Evolutionary conservation across 2,797 vertebrate species (phyloP), one percentile per base, ranked within the genome.

Genomic region (Acrossocheilus fasciatus): DNA sequence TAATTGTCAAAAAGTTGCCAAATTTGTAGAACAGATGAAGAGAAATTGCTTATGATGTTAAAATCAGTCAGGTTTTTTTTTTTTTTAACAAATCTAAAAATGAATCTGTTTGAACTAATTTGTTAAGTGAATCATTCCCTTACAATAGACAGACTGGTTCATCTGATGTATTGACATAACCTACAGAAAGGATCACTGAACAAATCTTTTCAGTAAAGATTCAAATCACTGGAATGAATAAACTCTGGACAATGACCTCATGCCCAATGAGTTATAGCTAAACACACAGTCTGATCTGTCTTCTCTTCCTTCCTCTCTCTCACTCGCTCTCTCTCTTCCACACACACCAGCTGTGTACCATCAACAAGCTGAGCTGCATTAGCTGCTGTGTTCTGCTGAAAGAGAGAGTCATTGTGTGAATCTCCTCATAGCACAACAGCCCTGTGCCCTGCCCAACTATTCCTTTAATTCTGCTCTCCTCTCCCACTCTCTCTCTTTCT

Each of bases 281-380:
- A 68, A 77, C 50, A 62, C 15, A 77, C 47, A 78, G 17, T 78
- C 43, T 57, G 34, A 84, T 87, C 59, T 10, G 9, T 82, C 36
- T 54, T 84, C 34, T 70, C 41, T 87, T 69, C 64, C 79, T 81
- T 54, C 75, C 82, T 68, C 57, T 18, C 69, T 80, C 39, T 20
- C 17, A 9, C 70, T 34, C 81, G 74, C 68, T n/a, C 57, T 41
- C 39, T 34, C 43, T 15, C 26, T 36, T 43, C 68, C 30, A 62
- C 64, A 78, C 62, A 54, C 75, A 85, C 72, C 66, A 80, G 77
- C 84, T 86, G 69, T 81, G 77, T 73, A 92, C 88, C 91, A 89
- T 91, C 89, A 88, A 88, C 92, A 89, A 91, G 87, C 93, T 89
- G 90, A 92, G 92, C 93, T 88, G 91, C 91, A 95, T 93, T 92